Conservation (phyloP, 2,113 vertebrate genomes). For the Lamprologus sp. region DNA sequence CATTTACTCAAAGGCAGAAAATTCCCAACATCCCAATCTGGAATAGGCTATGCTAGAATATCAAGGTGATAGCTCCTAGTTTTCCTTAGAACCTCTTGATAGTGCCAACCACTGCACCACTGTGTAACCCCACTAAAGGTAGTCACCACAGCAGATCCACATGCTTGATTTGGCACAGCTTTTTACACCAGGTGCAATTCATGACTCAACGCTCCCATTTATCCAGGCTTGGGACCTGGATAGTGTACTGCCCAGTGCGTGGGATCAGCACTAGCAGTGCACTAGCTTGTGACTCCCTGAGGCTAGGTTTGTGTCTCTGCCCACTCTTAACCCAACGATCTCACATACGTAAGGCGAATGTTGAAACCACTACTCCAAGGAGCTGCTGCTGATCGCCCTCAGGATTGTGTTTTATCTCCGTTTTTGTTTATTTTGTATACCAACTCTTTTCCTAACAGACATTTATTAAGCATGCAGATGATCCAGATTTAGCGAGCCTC, state of each 20-base stretch:
- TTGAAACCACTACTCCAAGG: background rate
- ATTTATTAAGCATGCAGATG: background rate
- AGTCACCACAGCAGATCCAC: background rate
- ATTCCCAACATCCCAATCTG: background rate
- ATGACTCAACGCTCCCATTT: background rate
- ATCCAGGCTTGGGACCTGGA: background rate
- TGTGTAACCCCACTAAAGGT: background rate
- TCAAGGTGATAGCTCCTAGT: rapidly evolving
- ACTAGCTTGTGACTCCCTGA: background rate
- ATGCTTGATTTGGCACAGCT: background rate
- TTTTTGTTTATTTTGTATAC: background rate
- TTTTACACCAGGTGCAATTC: background rate
- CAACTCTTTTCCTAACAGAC: background rate
- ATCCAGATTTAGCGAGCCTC: rapidly evolving
- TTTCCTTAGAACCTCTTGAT: background rate
- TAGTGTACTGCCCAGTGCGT: background rate
- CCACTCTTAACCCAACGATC: background rate
- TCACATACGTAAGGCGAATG: background rate
- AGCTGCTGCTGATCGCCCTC: background rate
- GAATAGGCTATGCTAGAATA: background rate
- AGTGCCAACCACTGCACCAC: background rate
- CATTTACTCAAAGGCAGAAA: background rate
- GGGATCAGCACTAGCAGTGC: background rate
- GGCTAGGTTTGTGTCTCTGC: background rate
- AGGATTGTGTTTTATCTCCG: background rate